Percentiles rank a stretch among this genome's conserved stretches.
Evolutionary conservation across 2,888 invertebrate genomes (phyloP).

Genomic region (Drosophila vallismaia): DNA sequence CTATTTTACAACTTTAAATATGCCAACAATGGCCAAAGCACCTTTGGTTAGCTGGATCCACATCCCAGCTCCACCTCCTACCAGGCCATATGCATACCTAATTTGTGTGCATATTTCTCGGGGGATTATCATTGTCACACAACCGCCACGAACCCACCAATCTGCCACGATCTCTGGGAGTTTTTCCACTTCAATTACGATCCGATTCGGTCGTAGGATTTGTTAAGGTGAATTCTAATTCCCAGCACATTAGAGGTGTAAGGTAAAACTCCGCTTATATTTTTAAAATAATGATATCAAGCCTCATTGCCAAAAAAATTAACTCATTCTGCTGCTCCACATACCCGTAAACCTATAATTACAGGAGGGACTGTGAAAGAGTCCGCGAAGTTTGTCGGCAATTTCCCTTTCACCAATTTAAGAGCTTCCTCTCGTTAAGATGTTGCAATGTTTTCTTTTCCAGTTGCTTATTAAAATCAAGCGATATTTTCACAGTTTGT

Average conservation of each 20-base stretch:
- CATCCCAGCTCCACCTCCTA: not conserved
- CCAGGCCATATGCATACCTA: slow-evolving; percentile 59
- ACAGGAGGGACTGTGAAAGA: slow-evolving; percentile 14
- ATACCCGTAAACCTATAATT: slow-evolving; percentile 3
- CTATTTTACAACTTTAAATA: slow-evolving; percentile 79
- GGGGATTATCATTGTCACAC: slow-evolving; percentile 75
- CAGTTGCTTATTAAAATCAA: slow-evolving; percentile 19
- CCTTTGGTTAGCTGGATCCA: slow-evolving; percentile 8
- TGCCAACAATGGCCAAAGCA: slow-evolving; percentile 71
- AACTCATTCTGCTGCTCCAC: not conserved
- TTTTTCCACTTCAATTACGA: slow-evolving; percentile 31
- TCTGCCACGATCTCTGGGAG: slow-evolving; percentile 34
- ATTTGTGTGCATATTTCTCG: slow-evolving; percentile 77
- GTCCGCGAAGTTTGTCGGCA: slow-evolving; percentile 6
- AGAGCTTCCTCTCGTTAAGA: slow-evolving; percentile 18
- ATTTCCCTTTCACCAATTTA: slow-evolving; percentile 37
- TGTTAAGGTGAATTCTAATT: slow-evolving; percentile 57
- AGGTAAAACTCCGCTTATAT: not conserved
- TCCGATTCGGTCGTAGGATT: slow-evolving; percentile 49
- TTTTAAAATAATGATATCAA: too few relatives aligned
- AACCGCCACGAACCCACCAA: slow-evolving; percentile 11
- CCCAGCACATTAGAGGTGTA: slow-evolving; percentile 35
- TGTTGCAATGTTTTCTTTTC: slow-evolving; percentile 2
- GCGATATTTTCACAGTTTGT: slow-evolving; percentile 24
- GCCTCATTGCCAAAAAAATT: not conserved